Evolutionary conservation across 2,888 invertebrate genomes (phyloP), one percentile per base, ranked within the genome.

Genomic region (Lordiphosa andalusiaca): DNA sequence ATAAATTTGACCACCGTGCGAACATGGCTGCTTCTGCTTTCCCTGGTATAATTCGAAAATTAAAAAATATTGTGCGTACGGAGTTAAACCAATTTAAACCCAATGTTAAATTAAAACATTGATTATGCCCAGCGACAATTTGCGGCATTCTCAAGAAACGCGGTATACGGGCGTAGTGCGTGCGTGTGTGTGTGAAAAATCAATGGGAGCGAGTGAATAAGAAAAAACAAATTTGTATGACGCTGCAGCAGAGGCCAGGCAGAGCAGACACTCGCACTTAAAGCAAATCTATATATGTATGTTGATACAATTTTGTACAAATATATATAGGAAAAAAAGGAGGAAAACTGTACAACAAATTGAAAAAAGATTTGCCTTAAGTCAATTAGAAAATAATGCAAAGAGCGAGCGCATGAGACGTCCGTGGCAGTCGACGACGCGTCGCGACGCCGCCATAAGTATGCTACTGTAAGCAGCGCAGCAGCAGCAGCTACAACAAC

Each of bases 1-100:
- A 97, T 97, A 97, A 95, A 97, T 95, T 94, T 95, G 95, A 94
- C 93, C 93, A 61, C 64, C 73, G 54, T 16, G 60, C 44, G 59
- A 58, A 70, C 76, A 80, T 81, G 80, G 83, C 93, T 19, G 19
- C 19, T 19, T 19, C 19, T 19, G 19, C 19, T 94, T 94, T 95
- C 93, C 93, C 93, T 92, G 93, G 92, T 91, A 90, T 73, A 59
- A 60, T 61, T 84, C 83, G 71, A 83, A 86, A 87, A 85, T 78
- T 74, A 72, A 62, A 73, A 74, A 86, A 86, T 68, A 75, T 71
- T 41, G 70, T 73, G 67, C 70, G 66, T 50, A 64, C 48, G 12
- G 63, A 74, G 69, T 67, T 73, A 73, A 74, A 63, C 51, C 53
- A 73, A 77, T 75, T 80, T 53, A 88, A 87, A 71, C 88, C 86